Conservation (phyloP, 1,140 invertebrate species). For the Sweltsa coloradensis region DNA sequence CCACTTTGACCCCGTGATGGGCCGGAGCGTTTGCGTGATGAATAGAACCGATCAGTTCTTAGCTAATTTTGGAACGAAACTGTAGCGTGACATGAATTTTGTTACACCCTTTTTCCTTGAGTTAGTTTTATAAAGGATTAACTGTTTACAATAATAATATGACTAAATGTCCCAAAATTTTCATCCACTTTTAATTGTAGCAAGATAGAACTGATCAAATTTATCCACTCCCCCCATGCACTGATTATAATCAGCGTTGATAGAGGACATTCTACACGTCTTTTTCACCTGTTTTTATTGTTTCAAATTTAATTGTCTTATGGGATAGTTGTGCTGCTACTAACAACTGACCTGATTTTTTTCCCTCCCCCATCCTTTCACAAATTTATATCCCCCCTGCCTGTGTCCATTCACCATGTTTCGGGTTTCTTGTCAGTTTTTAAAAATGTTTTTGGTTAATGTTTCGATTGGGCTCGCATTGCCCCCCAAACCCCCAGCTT, state of each 20-base stretch:
- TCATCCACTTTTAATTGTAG: constrained; percentile 13
- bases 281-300: constrained; percentile 5
- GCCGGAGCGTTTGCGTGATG: too few relatives aligned
- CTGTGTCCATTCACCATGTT: background rate
- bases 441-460: constrained; percentile 7
- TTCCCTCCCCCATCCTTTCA: constrained; percentile 14
- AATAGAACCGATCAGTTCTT: too few relatives aligned
- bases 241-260: constrained; percentile 14
- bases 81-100: too few relatives aligned
- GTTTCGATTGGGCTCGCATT: constrained; percentile 13
- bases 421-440: constrained; percentile 14
- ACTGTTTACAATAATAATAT: constrained; percentile 14
- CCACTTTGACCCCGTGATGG: too few relatives aligned
- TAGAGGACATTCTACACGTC: constrained; percentile 12
- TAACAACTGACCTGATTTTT: constrained; percentile 9
- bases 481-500: constrained; percentile 15
- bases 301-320: background rate
- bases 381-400: constrained; percentile 6
- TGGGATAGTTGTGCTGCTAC: constrained; percentile 7
- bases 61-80: too few relatives aligned
- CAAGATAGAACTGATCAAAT: constrained; percentile 16
- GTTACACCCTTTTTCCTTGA: too few relatives aligned
- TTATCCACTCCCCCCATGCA: constrained; percentile 18
- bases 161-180: constrained; percentile 11
- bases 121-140: constrained; percentile 10